Conservation (phyloP, 2,113 vertebrate species). For the Brachyistius frenatus region DNA sequence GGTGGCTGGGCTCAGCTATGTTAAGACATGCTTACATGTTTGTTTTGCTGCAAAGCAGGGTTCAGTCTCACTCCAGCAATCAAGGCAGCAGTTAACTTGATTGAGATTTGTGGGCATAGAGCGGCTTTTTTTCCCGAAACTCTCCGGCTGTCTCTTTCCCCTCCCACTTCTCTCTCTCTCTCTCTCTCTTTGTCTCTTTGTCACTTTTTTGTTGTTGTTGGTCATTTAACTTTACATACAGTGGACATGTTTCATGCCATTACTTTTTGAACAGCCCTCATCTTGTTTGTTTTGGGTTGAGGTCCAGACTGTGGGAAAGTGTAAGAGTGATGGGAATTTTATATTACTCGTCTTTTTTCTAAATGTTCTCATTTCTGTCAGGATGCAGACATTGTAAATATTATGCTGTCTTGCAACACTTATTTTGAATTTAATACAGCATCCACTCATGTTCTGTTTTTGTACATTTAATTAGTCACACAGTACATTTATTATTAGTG, state of each 20-base stretch:
- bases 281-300: slow-evolving; percentile 15
- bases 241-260: neutral
- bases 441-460: neutral
- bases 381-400: neutral
- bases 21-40: slow-evolving; percentile 68
- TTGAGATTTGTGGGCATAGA: slow-evolving; percentile 58
- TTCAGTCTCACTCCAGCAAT: slow-evolving; percentile 68
- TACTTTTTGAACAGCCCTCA: neutral
- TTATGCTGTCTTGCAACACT: neutral
- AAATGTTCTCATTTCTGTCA: slow-evolving; percentile 4
- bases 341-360: slow-evolving; percentile 1
- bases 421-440: neutral
- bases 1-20: slow-evolving; percentile 57
- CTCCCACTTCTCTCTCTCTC: neutral
- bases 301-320: slow-evolving; percentile 9
- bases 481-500: neutral
- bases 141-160: neutral
- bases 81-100: slow-evolving; percentile 67
- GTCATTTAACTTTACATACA: neutral
- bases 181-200: too few relatives aligned
- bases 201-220: slow-evolving; percentile 1
- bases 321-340: neutral
- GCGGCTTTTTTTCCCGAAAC: neutral
- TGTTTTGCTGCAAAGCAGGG: slow-evolving; percentile 65
- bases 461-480: neutral